phyloP scores from a whole-genome alignment of 92 coral and sea anemone genomes.

The Zoanthus sociatus region DNA sequence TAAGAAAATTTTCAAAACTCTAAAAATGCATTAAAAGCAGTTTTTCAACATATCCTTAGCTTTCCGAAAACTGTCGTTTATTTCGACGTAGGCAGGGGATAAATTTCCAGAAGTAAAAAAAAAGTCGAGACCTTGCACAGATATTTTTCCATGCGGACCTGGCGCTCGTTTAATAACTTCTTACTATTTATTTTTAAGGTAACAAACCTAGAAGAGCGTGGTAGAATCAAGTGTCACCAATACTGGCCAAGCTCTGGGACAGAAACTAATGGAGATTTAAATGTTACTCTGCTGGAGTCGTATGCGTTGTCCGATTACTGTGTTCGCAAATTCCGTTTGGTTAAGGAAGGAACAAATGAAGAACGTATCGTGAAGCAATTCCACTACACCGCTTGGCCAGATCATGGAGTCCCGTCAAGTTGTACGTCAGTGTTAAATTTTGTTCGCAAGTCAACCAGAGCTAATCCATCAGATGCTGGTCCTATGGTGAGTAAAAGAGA shows the following conservation, averaged over 20 bases:
- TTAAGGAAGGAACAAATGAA: conserved; percentile 64
- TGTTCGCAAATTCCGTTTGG: conserved; percentile 74
- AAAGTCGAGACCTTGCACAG: too few relatives aligned
- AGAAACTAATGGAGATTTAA: conserved; percentile 66
- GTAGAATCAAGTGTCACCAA: conserved; percentile 91
- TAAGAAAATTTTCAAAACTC: too few relatives aligned
- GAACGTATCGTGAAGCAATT: conserved; percentile 82
- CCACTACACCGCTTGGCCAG: conserved; percentile 99
- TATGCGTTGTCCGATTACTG: conserved; percentile 92
- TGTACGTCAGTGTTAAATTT: conserved; percentile 89
- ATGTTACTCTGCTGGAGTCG: conserved; percentile 70
- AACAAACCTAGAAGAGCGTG: conserved; percentile 90
- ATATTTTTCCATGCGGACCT: too few relatives aligned
- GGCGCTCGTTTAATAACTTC: too few relatives aligned
- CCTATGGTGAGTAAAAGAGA: conserved; percentile 81
- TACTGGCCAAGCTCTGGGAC: conserved; percentile 92
- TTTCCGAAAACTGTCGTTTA: too few relatives aligned
- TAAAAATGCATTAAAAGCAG: too few relatives aligned
- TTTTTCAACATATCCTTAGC: too few relatives aligned
- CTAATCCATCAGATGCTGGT: conserved; percentile 90
- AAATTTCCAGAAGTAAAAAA: too few relatives aligned
- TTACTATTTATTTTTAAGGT: conserved; percentile 60
- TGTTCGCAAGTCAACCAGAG: conserved; percentile 90
- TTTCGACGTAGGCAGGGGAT: too few relatives aligned
- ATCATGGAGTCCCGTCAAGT: conserved; percentile 94